Evolutionary conservation across 1,140 invertebrate species (phyloP), one percentile per base, ranked within the genome.

Genomic region (Bombus confusus): DNA sequence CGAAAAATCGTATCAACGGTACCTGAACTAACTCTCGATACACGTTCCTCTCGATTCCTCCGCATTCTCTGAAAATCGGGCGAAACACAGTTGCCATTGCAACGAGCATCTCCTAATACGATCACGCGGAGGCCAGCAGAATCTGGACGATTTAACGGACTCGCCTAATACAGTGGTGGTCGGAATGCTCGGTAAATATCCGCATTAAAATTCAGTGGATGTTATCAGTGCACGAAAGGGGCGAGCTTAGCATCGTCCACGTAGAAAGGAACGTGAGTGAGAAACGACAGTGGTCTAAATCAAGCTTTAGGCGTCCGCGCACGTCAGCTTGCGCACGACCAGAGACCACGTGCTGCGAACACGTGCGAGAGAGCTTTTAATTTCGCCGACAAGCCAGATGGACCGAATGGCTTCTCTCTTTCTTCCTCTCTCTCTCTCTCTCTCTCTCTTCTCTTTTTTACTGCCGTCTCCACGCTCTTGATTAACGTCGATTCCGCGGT

Each of bases 401-500:
- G 83, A 62, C 83, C 75, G 66, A 85, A 85, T 85, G 66, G 39
- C 83, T 59, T 22, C 66, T 83, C 62, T 18, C 39, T 31, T 13
- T n/a, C 3, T n/a, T 8, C 25, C 41, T 2, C 18, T 31, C 3
- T 8, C 41, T 52, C 41, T 37, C 39, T 12, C 12, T 41, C 9
- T 12, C 12, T 41, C 39, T 39, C 10, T 5, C 3, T 34, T 8
- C 41, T 52, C n/a, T 52, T 12, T 31, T 2, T 22, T 52, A n/a
- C 62, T 0, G 13, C 15, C 13, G 6, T 15, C 12, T 66, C 28
- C 25, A 12, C 41, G 76, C 52, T 71, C 76, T 79, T 85, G 83
- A 85, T 85, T 80, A 84, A 85, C 83, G 83, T 84, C 75, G n/a
- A 79, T 84, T 62, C 47, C 75, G 47, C 82, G 64, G 15, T 59